Evolutionary conservation across 2,797 vertebrate genomes (phyloP), one percentile per base, ranked within the genome.

Genomic region (Tenualosa thibaudeaui): DNA sequence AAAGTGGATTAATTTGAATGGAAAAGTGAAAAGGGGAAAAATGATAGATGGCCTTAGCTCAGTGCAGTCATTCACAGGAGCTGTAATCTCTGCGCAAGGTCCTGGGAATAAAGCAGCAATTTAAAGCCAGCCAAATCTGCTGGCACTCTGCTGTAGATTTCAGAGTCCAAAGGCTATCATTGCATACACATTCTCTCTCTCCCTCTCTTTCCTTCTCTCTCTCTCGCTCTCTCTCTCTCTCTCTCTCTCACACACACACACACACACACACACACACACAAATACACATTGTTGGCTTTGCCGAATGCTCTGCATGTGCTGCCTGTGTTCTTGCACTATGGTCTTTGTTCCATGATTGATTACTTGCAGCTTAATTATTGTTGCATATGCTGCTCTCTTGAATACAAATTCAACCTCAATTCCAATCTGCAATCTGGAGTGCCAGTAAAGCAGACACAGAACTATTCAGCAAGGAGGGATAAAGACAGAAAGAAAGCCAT

Each of bases 1-100:
- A 82, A 54, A 54, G n/a, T 82, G 81, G 49, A 54, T 82, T 82
- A 51, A 82, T 82, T 82, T 83, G 86, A 53, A 89, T 88, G 84
- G 85, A 49, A 54, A 43, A 56, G 6, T 82, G 60, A 81, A 58
- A 58, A 84, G 85, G 58, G 82, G 86, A 85, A 75, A 75, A 75
- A 75, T 37, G 68, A 75, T 75, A 75, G 68, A 75, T 43, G 68
- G 68, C 68, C 68, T 75, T 75, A 75, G 68, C 68, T 19, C 37
- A 19, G 12, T 75, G 68, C 37, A 37, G 68, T 75, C 68, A 75
- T 75, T 75, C 68, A 75, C 15, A 75, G 37, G 17, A 75, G 12
- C 37, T 40, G 37, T 75, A 75, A 75, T 75, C 68, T 75, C 68
- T 17, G 37, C 68, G 43, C 13, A 75, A 75, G 68, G 68, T 75